These are phyloP conservation scores for Hydractinia symbiolongicarpus DNA, from an alignment of 30 jellyfish, hydroid and myxozoan genomes.

Conservation along the genomic window DNA sequence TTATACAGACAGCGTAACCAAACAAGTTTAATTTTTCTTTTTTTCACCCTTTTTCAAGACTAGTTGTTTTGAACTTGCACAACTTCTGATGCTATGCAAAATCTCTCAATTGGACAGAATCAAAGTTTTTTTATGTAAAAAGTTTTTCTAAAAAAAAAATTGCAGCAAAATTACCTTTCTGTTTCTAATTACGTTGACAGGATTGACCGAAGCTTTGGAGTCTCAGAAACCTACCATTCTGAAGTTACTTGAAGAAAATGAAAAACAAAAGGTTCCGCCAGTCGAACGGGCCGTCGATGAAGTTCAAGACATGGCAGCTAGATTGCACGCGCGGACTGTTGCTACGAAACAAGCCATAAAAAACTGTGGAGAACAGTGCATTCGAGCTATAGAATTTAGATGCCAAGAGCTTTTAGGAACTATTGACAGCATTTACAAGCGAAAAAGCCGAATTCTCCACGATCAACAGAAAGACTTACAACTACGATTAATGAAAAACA, in stretches of 20 bases:
- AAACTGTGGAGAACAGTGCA: slow-evolving; percentile 62
- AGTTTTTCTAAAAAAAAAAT: neutral
- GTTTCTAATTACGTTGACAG: slow-evolving; percentile 13
- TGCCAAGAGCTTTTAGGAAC: slow-evolving; percentile 68
- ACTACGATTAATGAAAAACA: slow-evolving; percentile 40
- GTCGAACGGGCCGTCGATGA: slow-evolving; percentile 84
- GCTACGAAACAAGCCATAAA: slow-evolving; percentile 86
- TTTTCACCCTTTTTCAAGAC: neutral
- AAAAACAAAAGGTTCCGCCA: slow-evolving; percentile 70
- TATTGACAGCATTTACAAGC: slow-evolving; percentile 48
- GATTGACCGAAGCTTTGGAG: slow-evolving; percentile 82
- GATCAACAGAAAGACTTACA: slow-evolving; percentile 58
- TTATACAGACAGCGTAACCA: neutral
- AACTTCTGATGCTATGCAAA: neutral
- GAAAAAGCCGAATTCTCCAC: slow-evolving; percentile 54
- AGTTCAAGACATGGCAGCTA: slow-evolving; percentile 95
- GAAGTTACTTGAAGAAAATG: slow-evolving; percentile 57
- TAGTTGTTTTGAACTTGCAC: neutral
- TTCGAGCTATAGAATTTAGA: slow-evolving; percentile 60
- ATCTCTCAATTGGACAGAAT: neutral
- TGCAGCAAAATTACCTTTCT: neutral
- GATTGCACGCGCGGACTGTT: slow-evolving; percentile 93
- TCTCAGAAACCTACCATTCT: slow-evolving; percentile 60
- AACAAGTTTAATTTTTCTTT: neutral
- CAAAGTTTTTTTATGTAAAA: neutral